A percentile compares a stretch with the other conserved stretches of the same genome.
phyloP scores from a whole-genome alignment of 2,113 vertebrate species.

The Daphoenositta chrysoptera region DNA sequence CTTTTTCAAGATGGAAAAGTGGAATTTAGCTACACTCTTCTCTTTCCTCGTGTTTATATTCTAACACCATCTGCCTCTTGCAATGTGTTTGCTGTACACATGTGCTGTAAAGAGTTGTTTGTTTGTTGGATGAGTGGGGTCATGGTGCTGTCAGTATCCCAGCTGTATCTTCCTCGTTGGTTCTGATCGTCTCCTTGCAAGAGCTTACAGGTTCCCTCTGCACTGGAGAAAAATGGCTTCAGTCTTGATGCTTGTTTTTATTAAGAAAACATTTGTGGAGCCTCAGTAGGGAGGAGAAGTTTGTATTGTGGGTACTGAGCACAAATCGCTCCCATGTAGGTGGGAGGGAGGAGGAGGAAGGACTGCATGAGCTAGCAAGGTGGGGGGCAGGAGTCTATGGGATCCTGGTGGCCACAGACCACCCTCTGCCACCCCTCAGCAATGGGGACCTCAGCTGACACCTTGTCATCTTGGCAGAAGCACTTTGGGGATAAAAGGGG shows the following conservation, averaged over 20 bases:
- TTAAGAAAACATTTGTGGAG: neutral
- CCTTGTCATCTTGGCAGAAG: neutral
- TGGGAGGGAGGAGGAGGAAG: neutral
- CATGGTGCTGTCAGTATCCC: neutral
- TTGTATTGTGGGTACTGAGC: neutral
- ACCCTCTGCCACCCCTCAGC: too few species aligned
- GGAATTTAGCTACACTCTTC: neutral
- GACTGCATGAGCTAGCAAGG: neutral
- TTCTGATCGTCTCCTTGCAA: neutral
- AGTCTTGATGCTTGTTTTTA: neutral
- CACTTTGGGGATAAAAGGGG: neutral
- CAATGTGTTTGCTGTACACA: neutral
- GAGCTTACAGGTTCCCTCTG: neutral
- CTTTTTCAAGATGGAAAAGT: neutral
- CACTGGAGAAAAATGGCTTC: neutral
- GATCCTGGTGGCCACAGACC: neutral
- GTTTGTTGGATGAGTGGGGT: neutral
- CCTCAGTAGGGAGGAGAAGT: neutral
- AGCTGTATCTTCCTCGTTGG: neutral
- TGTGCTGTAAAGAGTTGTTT: neutral
- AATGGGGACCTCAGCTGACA: neutral
- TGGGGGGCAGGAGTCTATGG: neutral
- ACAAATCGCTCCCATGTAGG: neutral
- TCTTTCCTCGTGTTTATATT: neutral
- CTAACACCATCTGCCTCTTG: neutral